Base-by-base conservation (phyloP, 2,113 vertebrate species). In the Muscicapa adusta region DNA sequence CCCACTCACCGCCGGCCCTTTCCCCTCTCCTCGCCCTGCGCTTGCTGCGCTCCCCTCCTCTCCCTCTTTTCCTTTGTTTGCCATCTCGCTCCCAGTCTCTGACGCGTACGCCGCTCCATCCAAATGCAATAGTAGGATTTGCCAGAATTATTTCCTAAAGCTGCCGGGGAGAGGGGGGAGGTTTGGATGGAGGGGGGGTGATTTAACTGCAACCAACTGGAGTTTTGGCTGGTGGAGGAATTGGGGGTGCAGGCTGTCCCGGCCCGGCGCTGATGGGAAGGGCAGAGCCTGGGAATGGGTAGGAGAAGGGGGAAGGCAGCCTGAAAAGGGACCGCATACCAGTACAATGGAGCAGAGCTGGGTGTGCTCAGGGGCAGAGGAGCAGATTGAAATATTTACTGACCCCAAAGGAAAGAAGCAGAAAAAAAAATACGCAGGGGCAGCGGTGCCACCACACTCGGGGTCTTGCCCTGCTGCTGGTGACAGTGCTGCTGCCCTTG, bases 101-200 rank as follows among this genome's bases (percentile, higher is more conserved):
- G 94, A 94, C 95, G 96, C 92, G 91, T 80, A 75, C 94, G 94
- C 95, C 83, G 77, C 94, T 94, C 94, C 87, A 97, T 97, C 96
- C 97, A 96, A 97, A 97, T 77, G 96, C 90, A 96, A 95, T 93
- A 96, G 92, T 94, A 87, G 94, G 91, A 95, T 96, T 96, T 97
- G 97, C 96, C 97, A 97, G 96, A 97, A 96, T 95, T 97, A 94
- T 97, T 97, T 97, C 94, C 97, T 79, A 94, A 96, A 93, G 96
- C 88, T 90, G 85, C 47, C 8, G 91, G 75, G 86, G 93, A 85
- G 62, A 36, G 65, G 88, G 90, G 88, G 70, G 40, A 74, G 82
- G 78, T 75, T 94, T 91, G 91, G 63, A 72, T 83, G 66, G 57
- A 12, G 25, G 50, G 81, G 88, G 91, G 88, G 73, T 33, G 91